Conservation (phyloP, 2,797 vertebrate species). For the Enteromius viviparus region DNA sequence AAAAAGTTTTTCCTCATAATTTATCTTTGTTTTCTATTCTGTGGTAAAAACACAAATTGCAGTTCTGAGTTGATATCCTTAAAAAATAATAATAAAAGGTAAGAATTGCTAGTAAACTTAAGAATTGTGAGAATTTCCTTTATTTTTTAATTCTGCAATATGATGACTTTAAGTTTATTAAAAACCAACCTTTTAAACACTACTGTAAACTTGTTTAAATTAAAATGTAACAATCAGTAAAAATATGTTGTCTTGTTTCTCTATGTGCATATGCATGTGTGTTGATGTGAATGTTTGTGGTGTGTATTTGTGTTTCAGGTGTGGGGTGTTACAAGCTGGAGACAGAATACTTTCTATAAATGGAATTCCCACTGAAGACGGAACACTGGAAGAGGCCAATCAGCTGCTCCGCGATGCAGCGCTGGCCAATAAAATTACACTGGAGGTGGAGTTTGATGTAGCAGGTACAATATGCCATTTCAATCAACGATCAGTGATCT, state of each 20-base stretch:
- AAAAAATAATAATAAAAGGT: not conserved
- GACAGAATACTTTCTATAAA: constrained; percentile 94
- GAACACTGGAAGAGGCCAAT: constrained; percentile 95
- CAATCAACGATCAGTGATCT: not conserved
- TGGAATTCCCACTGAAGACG: constrained; percentile 91
- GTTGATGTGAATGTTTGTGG: not conserved
- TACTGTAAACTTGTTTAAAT: not conserved
- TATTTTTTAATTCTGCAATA: not conserved
- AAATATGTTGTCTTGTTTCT: not conserved
- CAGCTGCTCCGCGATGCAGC: constrained; percentile 94
- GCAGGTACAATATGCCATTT: constrained; percentile 79
- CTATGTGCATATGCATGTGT: not conserved
- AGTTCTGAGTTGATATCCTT: not conserved
- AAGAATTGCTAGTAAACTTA: not conserved
- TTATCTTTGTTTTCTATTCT: not conserved
- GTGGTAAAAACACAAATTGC: not conserved
- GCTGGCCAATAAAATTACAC: constrained; percentile 88
- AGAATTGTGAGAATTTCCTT: not conserved
- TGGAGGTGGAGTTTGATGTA: constrained; percentile 95
- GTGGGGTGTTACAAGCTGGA: constrained; percentile 93
- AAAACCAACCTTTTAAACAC: not conserved
- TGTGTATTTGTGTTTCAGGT: constrained; percentile 73
- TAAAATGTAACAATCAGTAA: not conserved
- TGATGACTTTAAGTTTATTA: not conserved
- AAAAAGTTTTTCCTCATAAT: too few species aligned